Evolutionary conservation across 53 echinoderm and acorn worm species (phyloP), one percentile per base, ranked within the genome.

Genomic region (Arbacia lixula): DNA sequence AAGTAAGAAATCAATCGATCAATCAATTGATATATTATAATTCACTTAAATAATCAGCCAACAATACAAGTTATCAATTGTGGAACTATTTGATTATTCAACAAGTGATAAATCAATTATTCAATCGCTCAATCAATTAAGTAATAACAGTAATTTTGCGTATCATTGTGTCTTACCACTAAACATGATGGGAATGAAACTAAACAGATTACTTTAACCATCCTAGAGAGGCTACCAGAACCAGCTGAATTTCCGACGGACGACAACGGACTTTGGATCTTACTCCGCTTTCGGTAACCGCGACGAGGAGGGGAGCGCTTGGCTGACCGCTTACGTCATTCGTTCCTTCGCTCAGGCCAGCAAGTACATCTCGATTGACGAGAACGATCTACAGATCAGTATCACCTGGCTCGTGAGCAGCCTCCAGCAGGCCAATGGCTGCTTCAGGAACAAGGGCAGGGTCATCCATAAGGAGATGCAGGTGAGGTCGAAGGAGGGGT

Each of bases 301-400:
- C 3, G 96, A 96, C 31, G 36, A 33, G 0, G 33, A 63, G 8
- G 96, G 93, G 22, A 96, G 96, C 65, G 91, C 91, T 6, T 93
- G 93, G 93, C 83, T 96, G 61, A 93, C 96, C 19, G 96, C 96
- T 4, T 93, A 89, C 26, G 96, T 93, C 0, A 72, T 96, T 5
- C 89, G 91, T 31, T 89, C 91, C 3, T 92, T 92, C 20, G 88
- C 83, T 3, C 88, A 87, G 68, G 92, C 95, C 30, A 55, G 65
- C 16, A 30, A 66, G 56, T 92, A 85, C 40, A 90, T 95, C 60
- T 32, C 76, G 1, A 79, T 95, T 11, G 95, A 95, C 27, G 26
- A 58, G 0, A n/a, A 61, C 0, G 84, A 90, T 61, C 76, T 95
- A 19, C 41, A 32, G 0, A 58, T 54, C 22, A 92, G 90, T 51